Conservation (phyloP, 2,113 vertebrate genomes). For the Neodontobutis hainanensis region DNA sequence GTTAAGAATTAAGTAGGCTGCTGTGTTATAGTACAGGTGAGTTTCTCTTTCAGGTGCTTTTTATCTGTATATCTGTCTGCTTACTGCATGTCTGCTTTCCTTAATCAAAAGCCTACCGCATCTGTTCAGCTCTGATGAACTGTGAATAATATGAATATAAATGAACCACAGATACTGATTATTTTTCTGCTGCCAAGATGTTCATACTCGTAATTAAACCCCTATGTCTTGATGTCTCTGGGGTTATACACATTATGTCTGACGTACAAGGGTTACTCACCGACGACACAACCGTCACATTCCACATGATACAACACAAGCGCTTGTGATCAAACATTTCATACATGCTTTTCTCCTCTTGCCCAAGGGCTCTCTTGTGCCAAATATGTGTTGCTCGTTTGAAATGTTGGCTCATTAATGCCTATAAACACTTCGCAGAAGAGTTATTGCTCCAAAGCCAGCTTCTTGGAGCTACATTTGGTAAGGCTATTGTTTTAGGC, state of each 20-base stretch:
- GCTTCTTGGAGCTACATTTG: constrained; percentile 30
- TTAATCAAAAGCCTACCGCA: too few species aligned
- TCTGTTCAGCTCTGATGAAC: too few species aligned
- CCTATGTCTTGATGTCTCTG: constrained; percentile 6
- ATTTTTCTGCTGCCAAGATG: constrained; percentile 2
- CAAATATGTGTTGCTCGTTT: constrained; percentile 74
- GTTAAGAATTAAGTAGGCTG: too few species aligned
- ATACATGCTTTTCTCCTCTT: constrained; percentile 37
- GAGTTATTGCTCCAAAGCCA: constrained; percentile 48
- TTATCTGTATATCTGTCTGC: too few species aligned
- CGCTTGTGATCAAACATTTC: constrained; percentile 43
- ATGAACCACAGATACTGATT: constrained; percentile 10
- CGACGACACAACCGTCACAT: constrained; percentile 48
- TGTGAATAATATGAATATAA: too few species aligned
- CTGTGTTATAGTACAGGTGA: too few species aligned
- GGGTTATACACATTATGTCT: constrained; percentile 33
- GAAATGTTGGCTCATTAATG: constrained; percentile 68
- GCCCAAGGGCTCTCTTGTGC: constrained; percentile 44
- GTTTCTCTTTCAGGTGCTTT: too few species aligned
- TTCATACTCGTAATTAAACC: constrained; percentile 41
- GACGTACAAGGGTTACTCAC: constrained; percentile 30
- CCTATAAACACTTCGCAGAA: constrained; percentile 65
- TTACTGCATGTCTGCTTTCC: too few species aligned
- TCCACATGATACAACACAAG: constrained; percentile 41
- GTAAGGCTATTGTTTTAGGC: constrained; percentile 64